phyloP scores from a whole-genome alignment of 2,888 invertebrate genomes.

The Chloroclysta siterata region DNA sequence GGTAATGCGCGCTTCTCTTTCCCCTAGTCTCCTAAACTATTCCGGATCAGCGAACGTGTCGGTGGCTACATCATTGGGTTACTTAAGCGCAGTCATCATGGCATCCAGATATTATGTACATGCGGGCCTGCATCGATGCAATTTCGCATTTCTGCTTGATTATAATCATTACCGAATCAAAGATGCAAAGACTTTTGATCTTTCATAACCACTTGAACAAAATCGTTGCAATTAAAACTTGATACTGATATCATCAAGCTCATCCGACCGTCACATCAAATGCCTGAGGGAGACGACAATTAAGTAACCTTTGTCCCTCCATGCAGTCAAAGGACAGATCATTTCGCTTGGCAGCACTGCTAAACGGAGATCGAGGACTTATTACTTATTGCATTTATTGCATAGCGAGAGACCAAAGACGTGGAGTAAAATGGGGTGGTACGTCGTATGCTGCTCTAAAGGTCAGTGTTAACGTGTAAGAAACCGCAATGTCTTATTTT shows the following conservation, averaged over 20 bases:
- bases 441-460: background rate
- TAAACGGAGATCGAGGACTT: slow-evolving; percentile 19
- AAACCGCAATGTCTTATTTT: no score
- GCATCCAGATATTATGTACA: no score
- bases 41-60: no score
- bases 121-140: background rate
- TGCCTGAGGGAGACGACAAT: slow-evolving; percentile 31
- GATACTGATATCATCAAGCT: slow-evolving; percentile 27
- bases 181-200: slow-evolving; percentile 13
- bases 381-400: background rate
- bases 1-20: no score
- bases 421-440: background rate
- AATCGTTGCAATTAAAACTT: slow-evolving; percentile 33
- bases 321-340: slow-evolving; percentile 29
- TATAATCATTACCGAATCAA: background rate
- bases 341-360: slow-evolving; percentile 34
- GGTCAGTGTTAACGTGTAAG: no score
- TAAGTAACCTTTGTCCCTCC: slow-evolving; percentile 37
- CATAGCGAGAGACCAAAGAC: background rate
- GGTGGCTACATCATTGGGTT: no score
- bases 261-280: slow-evolving; percentile 37
- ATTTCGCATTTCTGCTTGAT: background rate
- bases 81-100: no score
- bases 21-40: no score
- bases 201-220: slow-evolving; percentile 1